Conservation (phyloP, 2,888 invertebrate genomes). For the Eristalis arbustorum region DNA sequence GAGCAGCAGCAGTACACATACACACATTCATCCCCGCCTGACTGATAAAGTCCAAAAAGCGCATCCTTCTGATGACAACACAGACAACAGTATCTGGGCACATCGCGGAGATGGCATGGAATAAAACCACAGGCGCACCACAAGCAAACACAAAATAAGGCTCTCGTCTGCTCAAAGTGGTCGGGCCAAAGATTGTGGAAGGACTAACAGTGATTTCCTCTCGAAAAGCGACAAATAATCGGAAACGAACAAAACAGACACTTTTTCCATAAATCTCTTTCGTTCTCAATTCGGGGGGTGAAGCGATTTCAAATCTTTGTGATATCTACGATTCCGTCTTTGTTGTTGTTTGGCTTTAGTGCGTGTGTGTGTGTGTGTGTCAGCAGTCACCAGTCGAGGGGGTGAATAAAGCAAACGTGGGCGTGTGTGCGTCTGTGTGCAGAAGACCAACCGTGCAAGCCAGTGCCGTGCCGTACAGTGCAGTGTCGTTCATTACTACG, state of each 20-base stretch:
- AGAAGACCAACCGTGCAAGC: too few relatives aligned
- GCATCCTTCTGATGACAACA: constrained; percentile 62
- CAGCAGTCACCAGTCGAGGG: not conserved
- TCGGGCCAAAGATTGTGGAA: constrained; percentile 8
- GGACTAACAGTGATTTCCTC: constrained; percentile 49
- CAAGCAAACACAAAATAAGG: not conserved
- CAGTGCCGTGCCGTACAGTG: not conserved
- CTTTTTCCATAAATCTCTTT: constrained; percentile 8
- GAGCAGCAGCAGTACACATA: constrained; percentile 6
- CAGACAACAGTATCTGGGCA: constrained; percentile 49
- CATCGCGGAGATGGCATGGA: constrained; percentile 22
- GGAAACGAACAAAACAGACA: not conserved
- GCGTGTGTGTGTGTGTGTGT: not conserved
- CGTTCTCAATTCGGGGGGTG: constrained; percentile 14
- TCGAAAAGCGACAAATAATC: not conserved
- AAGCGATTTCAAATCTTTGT: constrained; percentile 23
- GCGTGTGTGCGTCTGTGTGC: constrained; percentile 22
- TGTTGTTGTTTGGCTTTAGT: not conserved
- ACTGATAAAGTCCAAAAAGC: constrained; percentile 44
- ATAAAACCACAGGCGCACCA: constrained; percentile 47
- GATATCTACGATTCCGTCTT: constrained; percentile 61
- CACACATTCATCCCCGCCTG: not conserved
- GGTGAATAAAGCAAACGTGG: not conserved
- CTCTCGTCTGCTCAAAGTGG: too few relatives aligned
- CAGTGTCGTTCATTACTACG: not conserved